Conservation (phyloP, 35 echinoderm and acorn worm genomes). For the Apostichopus parvimensis region DNA sequence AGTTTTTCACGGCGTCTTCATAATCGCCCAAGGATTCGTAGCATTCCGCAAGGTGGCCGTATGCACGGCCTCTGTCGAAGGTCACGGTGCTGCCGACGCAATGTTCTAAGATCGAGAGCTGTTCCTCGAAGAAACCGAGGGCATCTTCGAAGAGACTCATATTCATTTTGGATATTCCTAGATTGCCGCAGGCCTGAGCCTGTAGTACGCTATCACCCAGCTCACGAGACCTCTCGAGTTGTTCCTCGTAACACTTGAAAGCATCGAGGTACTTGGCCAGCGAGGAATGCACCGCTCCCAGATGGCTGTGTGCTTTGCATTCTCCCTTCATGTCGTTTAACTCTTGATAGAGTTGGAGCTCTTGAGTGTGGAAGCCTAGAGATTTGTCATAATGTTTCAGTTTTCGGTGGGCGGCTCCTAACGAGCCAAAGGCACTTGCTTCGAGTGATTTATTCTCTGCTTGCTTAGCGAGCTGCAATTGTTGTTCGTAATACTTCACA, state of each 20-base stretch:
- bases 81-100: conserved; percentile 73
- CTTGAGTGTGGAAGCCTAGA: conserved; percentile 92
- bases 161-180: conserved; percentile 98
- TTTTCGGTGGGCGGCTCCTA: conserved; percentile 89
- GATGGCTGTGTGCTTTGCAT: conserved; percentile 94
- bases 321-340: conserved; percentile 92
- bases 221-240: conserved; percentile 81
- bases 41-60: conserved; percentile 90
- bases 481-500: conserved; percentile 94
- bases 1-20: conserved; percentile 92
- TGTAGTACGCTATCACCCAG: conserved; percentile 80
- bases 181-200: conserved; percentile 95
- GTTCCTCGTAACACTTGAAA: conserved; percentile 96
- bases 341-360: conserved; percentile 92
- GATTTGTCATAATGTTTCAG: conserved; percentile 88
- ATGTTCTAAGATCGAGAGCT: conserved; percentile 82
- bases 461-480: conserved; percentile 90
- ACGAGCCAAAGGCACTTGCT: conserved; percentile 85
- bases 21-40: conserved; percentile 93
- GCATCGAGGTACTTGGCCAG: conserved; percentile 86
- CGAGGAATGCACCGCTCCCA: conserved; percentile 90
- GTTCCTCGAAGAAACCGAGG: conserved; percentile 93
- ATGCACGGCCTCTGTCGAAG: conserved; percentile 85
- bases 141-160: conserved; percentile 99
- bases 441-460: conserved; percentile 95